These are phyloP conservation scores for Tonatia bakeri DNA, from an alignment of 2,113 vertebrate species.

Conservation along the genomic window DNA sequence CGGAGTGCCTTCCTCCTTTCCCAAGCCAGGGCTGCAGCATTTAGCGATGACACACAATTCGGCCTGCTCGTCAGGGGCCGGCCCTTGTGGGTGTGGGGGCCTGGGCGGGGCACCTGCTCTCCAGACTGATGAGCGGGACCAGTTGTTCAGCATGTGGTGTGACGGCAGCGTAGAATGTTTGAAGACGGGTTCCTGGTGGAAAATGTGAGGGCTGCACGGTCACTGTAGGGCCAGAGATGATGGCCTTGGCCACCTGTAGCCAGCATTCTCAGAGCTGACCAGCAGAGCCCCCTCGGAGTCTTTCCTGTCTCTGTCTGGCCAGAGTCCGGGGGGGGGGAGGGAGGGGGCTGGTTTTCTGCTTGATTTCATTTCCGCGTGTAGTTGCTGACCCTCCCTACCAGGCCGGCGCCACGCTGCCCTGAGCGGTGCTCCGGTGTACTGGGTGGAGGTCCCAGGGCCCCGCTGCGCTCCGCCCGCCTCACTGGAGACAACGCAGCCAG, in stretches of 20 bases:
- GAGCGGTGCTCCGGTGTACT: accelerated
- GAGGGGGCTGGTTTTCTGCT: not conserved
- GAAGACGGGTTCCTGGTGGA: constrained; percentile 19
- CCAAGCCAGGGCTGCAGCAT: not conserved
- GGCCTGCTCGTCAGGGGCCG: not conserved
- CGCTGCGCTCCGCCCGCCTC: not conserved
- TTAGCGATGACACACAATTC: not conserved
- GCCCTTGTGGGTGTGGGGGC: not conserved
- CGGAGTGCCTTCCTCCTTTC: not conserved
- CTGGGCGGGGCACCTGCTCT: constrained; percentile 39
- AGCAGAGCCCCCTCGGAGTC: not conserved
- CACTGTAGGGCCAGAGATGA: not conserved
- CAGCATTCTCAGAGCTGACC: not conserved
- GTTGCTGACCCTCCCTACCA: not conserved
- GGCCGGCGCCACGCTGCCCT: not conserved
- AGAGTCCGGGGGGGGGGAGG: not conserved
- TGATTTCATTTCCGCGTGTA: not conserved
- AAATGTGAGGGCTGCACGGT: constrained; percentile 29
- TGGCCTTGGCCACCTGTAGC: not conserved
- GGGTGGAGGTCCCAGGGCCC: not conserved
- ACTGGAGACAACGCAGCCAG: not conserved
- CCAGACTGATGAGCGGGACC: not conserved
- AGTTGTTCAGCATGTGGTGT: constrained; percentile 33
- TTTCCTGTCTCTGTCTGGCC: constrained; percentile 7
- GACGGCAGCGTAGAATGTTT: constrained; percentile 17